A percentile compares a stretch with the other conserved stretches of the same genome.
phyloP scores from a whole-genome alignment of 1,140 invertebrate species.

The Geopemphigus sp. region DNA sequence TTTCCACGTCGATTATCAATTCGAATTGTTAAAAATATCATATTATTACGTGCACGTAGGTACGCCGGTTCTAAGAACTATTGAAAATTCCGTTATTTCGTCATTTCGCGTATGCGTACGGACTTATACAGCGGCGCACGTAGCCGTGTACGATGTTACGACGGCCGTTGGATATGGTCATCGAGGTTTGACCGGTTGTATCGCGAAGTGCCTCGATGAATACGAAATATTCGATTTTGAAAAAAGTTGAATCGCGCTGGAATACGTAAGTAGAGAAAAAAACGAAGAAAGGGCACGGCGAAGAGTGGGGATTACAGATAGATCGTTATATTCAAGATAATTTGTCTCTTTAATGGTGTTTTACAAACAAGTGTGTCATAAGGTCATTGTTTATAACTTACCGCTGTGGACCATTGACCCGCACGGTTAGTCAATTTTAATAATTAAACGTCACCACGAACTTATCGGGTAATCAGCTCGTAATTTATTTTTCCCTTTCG shows the following conservation, averaged over 20 bases:
- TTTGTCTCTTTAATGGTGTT: not conserved
- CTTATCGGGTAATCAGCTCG: not conserved
- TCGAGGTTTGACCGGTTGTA: not conserved
- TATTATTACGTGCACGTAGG: too few species aligned
- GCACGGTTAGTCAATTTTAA: not conserved
- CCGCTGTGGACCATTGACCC: constrained; percentile 18
- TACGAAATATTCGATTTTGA: not conserved
- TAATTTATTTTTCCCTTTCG: constrained; percentile 5
- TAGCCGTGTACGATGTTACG: not conserved
- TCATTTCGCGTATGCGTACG: too few species aligned
- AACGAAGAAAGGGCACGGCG: too few species aligned
- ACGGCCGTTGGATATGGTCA: not conserved
- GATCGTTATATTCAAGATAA: not conserved
- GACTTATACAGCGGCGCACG: not conserved
- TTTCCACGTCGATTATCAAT: too few species aligned
- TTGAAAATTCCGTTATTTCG: not conserved
- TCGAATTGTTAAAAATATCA: too few species aligned
- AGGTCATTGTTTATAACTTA: constrained; percentile 26
- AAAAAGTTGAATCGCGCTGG: not conserved
- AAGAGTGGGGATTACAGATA: not conserved
- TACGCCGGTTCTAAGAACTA: too few species aligned
- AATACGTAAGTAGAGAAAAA: not conserved
- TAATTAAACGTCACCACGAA: not conserved
- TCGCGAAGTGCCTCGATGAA: not conserved
- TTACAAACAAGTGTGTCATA: constrained; percentile 37